phyloP scores from a whole-genome alignment of 2,888 invertebrate species.

The Protodeltote pygarga region DNA sequence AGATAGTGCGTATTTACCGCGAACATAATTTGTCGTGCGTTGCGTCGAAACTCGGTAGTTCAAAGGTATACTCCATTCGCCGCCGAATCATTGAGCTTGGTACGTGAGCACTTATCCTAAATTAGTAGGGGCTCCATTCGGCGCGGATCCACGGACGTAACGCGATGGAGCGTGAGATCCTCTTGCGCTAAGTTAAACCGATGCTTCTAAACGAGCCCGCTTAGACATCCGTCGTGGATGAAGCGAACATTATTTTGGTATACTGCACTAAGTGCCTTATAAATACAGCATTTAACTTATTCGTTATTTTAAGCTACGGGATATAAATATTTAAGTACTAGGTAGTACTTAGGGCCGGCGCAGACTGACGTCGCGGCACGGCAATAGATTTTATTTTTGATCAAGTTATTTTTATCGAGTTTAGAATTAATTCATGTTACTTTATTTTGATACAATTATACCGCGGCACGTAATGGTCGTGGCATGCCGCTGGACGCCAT shows the following conservation, averaged over 20 bases:
- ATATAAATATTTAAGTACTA: background rate
- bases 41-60: constrained; percentile 61
- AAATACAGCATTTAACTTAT: constrained; percentile 22
- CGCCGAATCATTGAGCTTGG: constrained; percentile 65
- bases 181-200: constrained; percentile 66
- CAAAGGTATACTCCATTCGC: constrained; percentile 66
- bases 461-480: no score
- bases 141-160: constrained; percentile 59
- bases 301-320: constrained; percentile 29
- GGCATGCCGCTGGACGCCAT: no score
- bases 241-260: constrained; percentile 39
- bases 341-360: no score
- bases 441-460: no score
- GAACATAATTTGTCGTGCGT: constrained; percentile 59
- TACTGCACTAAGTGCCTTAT: constrained; percentile 28
- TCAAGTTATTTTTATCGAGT: no score
- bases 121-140: constrained; percentile 69
- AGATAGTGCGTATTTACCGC: constrained; percentile 54
- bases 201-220: constrained; percentile 61
- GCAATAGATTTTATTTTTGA: no score
- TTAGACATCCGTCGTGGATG: constrained; percentile 51
- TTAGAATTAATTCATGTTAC: no score
- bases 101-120: constrained; percentile 80
- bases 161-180: constrained; percentile 71
- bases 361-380: no score